These are phyloP conservation scores for Daboia siamensis DNA, from an alignment of 2,113 vertebrate species.

Conservation along the genomic window DNA sequence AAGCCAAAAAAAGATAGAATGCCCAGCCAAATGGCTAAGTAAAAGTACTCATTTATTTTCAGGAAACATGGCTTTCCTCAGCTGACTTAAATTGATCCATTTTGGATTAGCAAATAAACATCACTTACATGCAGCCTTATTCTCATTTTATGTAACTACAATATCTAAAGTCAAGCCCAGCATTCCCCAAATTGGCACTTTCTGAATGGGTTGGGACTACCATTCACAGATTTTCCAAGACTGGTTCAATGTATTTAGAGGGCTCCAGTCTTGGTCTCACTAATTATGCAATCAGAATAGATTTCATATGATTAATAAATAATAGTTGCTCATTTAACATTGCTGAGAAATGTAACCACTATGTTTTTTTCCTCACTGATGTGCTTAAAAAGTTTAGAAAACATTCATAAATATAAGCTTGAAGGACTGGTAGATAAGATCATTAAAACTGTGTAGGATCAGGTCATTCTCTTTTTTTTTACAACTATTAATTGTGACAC, in stretches of 20 bases:
- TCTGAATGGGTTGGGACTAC: background rate
- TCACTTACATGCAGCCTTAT: background rate
- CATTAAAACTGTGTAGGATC: background rate
- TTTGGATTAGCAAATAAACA: background rate
- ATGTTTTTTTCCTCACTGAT: background rate
- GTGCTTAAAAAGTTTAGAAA: background rate
- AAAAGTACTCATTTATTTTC: background rate
- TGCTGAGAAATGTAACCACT: conserved; percentile 55
- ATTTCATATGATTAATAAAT: conserved; percentile 36
- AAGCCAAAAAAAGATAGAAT: background rate
- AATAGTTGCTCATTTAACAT: conserved; percentile 49
- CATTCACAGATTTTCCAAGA: background rate
- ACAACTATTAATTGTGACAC: background rate
- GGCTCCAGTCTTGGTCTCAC: background rate
- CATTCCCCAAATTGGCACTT: background rate
- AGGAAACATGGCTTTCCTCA: background rate
- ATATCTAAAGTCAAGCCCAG: background rate
- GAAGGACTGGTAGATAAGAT: background rate
- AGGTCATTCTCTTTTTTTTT: background rate
- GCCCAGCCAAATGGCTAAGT: background rate
- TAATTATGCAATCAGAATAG: conserved; percentile 7
- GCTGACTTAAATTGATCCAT: background rate
- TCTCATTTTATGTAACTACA: background rate
- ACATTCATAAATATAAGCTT: background rate
- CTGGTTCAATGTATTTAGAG: background rate